phyloP scores from a whole-genome alignment of 2,797 vertebrate species.

The Sparidentex hasta region DNA sequence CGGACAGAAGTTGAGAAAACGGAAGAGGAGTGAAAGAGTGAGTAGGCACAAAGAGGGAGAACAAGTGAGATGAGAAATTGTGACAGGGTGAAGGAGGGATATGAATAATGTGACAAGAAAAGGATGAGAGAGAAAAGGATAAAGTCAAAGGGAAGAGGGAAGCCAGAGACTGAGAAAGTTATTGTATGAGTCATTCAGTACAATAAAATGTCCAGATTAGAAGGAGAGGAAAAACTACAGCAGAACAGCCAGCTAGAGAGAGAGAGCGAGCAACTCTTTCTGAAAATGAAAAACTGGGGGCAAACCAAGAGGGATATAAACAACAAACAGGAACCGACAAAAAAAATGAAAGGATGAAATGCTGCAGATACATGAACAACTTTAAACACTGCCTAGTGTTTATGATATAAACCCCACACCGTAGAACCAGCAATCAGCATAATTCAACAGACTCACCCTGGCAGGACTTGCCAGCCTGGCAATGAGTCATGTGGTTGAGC shows the following conservation, averaged over 20 bases:
- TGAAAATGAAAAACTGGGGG: conserved; percentile 27
- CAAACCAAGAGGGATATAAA: conserved; percentile 36
- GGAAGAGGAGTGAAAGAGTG: neutral
- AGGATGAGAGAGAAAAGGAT: conserved; percentile 10
- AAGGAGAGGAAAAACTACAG: conserved; percentile 10
- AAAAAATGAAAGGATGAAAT: conserved; percentile 11
- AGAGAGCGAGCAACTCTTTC: conserved; percentile 39
- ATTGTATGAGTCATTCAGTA: conserved; percentile 42
- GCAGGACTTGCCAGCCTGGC: conserved; percentile 98
- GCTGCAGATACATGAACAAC: conserved; percentile 23
- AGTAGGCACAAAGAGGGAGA: conserved; percentile 11
- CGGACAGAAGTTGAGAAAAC: conserved; percentile 25
- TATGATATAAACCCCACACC: conserved; percentile 27
- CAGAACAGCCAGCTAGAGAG: conserved; percentile 24
- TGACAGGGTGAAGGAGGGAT: conserved; percentile 33
- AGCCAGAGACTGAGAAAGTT: conserved; percentile 39
- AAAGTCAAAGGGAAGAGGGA: conserved; percentile 9
- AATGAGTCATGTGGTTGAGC: conserved; percentile 99
- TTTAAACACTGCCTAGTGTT: conserved; percentile 34
- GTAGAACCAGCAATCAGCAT: conserved; percentile 32
- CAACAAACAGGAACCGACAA: conserved; percentile 1
- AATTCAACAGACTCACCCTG: conserved; percentile 89
- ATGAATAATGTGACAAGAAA: conserved; percentile 37
- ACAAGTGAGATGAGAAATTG: conserved; percentile 20
- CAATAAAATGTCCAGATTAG: conserved; percentile 53